Base-by-base conservation (phyloP, 2,797 vertebrate genomes). In the Clangula hyemalis region DNA sequence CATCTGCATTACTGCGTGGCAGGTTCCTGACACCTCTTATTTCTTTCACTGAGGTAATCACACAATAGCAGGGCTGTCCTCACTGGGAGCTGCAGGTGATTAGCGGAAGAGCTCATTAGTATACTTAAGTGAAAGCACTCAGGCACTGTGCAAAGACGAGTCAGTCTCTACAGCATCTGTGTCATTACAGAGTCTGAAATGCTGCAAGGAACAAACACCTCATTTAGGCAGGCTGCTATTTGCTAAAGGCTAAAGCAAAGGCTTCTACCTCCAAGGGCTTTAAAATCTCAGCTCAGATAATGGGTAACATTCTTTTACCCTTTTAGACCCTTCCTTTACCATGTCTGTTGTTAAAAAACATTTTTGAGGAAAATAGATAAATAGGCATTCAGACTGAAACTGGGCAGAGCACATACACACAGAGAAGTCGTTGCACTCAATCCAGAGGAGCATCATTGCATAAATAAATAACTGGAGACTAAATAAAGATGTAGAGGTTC, bases 241-340 rank as follows among this genome's bases (percentile, higher is more conserved):
- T 58, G 24, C 32, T 60, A 56, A 81, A 90, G 41, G 27, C 83
- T 94, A 81, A 96, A 83, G n/a, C 51, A 89, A 72, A 78, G 32
- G 2, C 18, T 83, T 81, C 80, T 56, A 3, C 47, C 25, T 60
- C 54, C 75, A 53, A 70, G 43, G 20, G 13, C n/a, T 81, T 88
- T 82, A 82, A 39, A 6, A 54, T 20, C 21, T 45, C 30, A 43
- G 49, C 58, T 92, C 69, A 57, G 49, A 60, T 77, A 60, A 73
- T 43, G 28, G 53, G 17, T 51, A 43, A 71, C 10, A 15, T 54
- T 69, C 58, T 61, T 82, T 83, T 51, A n/a, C 15, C 62, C 14
- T 72, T 82, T 54, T 73, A 39, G 64, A 30, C 2, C 11, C 6
- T 77, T 65, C 45, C 25, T 70, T 80, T 75, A 61, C 22, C 13